Percentiles rank a stretch among this genome's conserved stretches.
phyloP scores from a whole-genome alignment of 2,797 vertebrate species.

The Streptopelia turtur region DNA sequence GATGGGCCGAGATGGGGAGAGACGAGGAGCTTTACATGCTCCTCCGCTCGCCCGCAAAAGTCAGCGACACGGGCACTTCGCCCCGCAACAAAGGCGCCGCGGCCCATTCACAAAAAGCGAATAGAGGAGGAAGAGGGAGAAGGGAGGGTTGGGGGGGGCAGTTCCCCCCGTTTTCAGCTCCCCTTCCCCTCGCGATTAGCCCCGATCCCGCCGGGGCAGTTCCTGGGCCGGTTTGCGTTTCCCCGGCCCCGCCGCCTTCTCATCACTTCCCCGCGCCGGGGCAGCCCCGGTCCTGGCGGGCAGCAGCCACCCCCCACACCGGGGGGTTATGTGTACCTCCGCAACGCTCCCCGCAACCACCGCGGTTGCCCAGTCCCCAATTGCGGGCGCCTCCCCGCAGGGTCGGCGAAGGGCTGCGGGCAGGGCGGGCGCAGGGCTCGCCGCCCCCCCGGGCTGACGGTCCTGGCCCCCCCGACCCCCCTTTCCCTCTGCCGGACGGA shows the following conservation, averaged over 20 bases:
- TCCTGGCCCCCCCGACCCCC: background rate
- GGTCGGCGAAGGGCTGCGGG: background rate
- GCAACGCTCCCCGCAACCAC: background rate
- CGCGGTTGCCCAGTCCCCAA: background rate
- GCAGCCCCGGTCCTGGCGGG: background rate
- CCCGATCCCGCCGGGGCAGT: background rate
- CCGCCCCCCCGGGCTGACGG: background rate
- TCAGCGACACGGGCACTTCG: constrained; percentile 82
- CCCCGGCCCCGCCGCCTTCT: background rate
- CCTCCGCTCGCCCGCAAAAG: constrained; percentile 81
- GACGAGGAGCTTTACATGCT: constrained; percentile 44
- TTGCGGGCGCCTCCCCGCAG: background rate
- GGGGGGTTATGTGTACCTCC: background rate
- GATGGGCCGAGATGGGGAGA: background rate
- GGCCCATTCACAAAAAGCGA: constrained; percentile 72
- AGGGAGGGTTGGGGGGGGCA: background rate
- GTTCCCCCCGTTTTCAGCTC: background rate
- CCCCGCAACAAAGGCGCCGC: constrained; percentile 80
- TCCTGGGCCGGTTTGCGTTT: background rate
- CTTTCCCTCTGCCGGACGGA: background rate
- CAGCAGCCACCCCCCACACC: background rate
- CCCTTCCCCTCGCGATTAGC: background rate
- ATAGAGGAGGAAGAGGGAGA: background rate
- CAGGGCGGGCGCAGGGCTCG: background rate
- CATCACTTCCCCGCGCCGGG: background rate